These are phyloP conservation scores for Onchidella celtica DNA, from an alignment of 2,888 invertebrate species.

Conservation along the genomic window DNA sequence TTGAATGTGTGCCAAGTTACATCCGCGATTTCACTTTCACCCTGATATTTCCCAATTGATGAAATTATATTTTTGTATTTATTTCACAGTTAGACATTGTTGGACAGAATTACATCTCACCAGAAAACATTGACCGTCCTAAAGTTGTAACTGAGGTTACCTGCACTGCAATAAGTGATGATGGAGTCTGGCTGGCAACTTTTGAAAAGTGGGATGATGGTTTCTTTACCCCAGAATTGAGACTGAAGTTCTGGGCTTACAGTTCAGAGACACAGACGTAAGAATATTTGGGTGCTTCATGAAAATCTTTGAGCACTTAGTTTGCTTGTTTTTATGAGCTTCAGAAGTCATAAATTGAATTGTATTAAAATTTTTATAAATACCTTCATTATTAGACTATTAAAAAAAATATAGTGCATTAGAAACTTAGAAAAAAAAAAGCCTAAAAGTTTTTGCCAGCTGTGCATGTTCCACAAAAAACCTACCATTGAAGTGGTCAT, in stretches of 20 bases:
- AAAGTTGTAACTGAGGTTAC: conserved; percentile 85
- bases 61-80: no score
- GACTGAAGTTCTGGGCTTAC: conserved; percentile 89
- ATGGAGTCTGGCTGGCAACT: conserved; percentile 88
- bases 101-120: conserved; percentile 86
- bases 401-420: no score
- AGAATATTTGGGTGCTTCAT: conserved; percentile 83
- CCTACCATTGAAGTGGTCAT: no score
- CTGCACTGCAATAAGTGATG: conserved; percentile 85
- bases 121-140: conserved; percentile 83
- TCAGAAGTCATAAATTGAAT: no score
- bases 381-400: no score
- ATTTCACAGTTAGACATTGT: conserved; percentile 86
- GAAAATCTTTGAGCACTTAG: conserved; percentile 85
- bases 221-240: conserved; percentile 84
- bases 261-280: conserved; percentile 84
- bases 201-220: conserved; percentile 82
- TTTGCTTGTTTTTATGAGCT: background rate
- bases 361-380: no score
- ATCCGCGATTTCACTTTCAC: no score
- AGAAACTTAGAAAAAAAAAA: no score
- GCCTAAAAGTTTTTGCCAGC: no score
- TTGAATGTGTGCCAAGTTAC: no score
- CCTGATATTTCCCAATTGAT: no score
- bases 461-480: no score